Percentiles rank a stretch among this genome's conserved stretches.
Evolutionary conservation across 1,140 invertebrate genomes (phyloP).

Genomic region (Euwallacea fornicatus): DNA sequence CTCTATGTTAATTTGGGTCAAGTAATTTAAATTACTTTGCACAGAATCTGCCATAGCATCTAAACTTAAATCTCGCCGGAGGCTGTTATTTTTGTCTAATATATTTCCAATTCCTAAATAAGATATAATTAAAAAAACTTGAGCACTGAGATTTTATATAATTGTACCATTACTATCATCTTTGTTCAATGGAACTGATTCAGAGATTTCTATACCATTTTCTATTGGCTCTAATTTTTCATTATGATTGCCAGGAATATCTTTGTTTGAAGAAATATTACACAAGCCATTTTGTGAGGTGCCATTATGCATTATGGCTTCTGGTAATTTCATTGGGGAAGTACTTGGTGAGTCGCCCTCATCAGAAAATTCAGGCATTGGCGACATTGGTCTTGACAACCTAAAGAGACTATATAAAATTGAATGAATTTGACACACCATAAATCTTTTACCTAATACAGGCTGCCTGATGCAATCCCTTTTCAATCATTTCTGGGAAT

Average conservation of each 20-base stretch:
- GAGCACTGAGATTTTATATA: neutral
- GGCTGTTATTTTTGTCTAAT: conserved; percentile 55
- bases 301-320: conserved; percentile 11
- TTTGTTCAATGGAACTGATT: conserved; percentile 13
- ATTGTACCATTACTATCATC: conserved; percentile 24
- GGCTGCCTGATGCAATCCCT: conserved; percentile 82
- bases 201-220: conserved; percentile 34
- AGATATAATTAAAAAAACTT: neutral
- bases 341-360: conserved; percentile 47
- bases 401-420: conserved; percentile 54
- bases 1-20: conserved; percentile 66
- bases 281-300: conserved; percentile 25
- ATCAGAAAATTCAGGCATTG: conserved; percentile 68
- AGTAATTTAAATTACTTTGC: conserved; percentile 57
- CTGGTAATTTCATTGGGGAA: conserved; percentile 10
- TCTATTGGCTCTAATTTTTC: conserved; percentile 21
- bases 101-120: conserved; percentile 40
- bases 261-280: conserved; percentile 4
- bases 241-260: neutral
- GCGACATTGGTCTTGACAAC: conserved; percentile 77
- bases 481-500: conserved; percentile 86
- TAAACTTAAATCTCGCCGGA: conserved; percentile 63
- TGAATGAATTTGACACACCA: neutral
- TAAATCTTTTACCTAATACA: conserved; percentile 66
- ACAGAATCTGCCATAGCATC: conserved; percentile 62